phyloP scores from a whole-genome alignment of 1,140 invertebrate species.

The Lepidurus apus region DNA sequence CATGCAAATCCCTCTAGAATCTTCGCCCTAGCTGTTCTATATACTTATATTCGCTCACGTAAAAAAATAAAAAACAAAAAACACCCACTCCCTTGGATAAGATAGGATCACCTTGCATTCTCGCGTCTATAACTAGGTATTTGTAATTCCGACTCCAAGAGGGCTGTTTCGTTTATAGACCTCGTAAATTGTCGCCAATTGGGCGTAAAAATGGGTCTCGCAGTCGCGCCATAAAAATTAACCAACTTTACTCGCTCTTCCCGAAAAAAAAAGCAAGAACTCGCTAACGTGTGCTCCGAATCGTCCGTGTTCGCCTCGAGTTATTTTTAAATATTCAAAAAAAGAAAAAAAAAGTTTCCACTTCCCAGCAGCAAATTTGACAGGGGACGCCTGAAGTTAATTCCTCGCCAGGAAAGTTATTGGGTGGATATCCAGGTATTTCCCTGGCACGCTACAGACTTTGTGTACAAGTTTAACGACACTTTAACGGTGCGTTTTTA shows the following conservation, averaged over 20 bases:
- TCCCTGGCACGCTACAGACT: background rate
- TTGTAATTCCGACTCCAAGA: background rate
- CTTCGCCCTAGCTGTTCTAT: background rate
- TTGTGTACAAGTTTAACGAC: slow-evolving; percentile 11
- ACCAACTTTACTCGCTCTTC: background rate
- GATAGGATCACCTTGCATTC: slow-evolving; percentile 5
- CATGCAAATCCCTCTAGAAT: background rate
- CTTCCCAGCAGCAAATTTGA: background rate
- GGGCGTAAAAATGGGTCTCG: slow-evolving; percentile 2
- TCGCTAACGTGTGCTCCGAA: background rate
- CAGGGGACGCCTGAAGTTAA: slow-evolving; percentile 9
- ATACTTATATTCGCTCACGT: background rate
- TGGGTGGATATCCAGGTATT: slow-evolving; percentile 9
- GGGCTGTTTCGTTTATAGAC: slow-evolving; percentile 14
- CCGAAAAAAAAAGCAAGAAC: background rate
- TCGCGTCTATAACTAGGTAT: background rate
- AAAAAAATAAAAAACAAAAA: background rate
- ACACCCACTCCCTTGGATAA: background rate
- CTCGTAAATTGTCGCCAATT: slow-evolving; percentile 18
- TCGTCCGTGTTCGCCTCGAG: background rate
- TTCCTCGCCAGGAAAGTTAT: slow-evolving; percentile 7
- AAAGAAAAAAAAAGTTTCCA: background rate
- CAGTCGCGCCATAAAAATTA: slow-evolving; percentile 2
- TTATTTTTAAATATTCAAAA: background rate
- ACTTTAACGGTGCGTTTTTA: background rate